These are phyloP conservation scores for Mythimna albipuncta DNA, from an alignment of 2,888 invertebrate genomes.

Conservation along the genomic window DNA sequence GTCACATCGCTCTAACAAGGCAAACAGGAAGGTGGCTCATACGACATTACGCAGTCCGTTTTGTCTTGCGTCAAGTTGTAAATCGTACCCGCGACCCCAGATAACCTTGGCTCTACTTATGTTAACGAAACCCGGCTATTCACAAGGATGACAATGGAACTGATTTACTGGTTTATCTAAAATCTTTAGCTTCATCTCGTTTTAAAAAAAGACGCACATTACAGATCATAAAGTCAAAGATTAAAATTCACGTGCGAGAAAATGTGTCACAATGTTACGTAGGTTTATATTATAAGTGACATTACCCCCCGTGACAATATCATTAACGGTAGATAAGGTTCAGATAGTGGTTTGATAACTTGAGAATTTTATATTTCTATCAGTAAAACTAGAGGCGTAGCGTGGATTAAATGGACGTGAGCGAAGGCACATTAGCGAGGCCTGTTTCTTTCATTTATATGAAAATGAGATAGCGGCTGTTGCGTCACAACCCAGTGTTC, in stretches of 20 bases:
- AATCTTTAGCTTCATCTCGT: slow-evolving; percentile 36
- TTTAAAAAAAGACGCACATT: slow-evolving; percentile 26
- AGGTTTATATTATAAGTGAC: background rate
- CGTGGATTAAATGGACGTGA: too few species aligned
- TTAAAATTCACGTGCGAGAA: slow-evolving; percentile 40
- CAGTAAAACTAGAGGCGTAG: background rate
- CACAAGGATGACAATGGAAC: slow-evolving; percentile 46
- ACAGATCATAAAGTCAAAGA: slow-evolving; percentile 43
- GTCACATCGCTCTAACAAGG: slow-evolving; percentile 26
- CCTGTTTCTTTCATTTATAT: too few species aligned
- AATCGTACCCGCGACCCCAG: slow-evolving; percentile 68
- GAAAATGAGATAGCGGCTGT: too few species aligned
- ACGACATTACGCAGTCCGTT: slow-evolving; percentile 36
- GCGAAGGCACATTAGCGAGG: too few species aligned
- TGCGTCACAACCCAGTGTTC: too few species aligned
- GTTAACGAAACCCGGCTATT: slow-evolving; percentile 65
- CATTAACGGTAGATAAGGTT: slow-evolving; percentile 23
- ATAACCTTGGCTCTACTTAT: slow-evolving; percentile 75
- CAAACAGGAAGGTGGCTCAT: slow-evolving; percentile 57
- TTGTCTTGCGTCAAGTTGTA: slow-evolving; percentile 56
- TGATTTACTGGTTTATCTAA: slow-evolving; percentile 27
- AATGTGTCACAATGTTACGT: slow-evolving; percentile 16
- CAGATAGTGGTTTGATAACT: background rate
- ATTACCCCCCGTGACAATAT: slow-evolving; percentile 35
- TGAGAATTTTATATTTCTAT: background rate